Base-by-base conservation (phyloP, 2,113 vertebrate genomes). In the Atrichornis clamosus region DNA sequence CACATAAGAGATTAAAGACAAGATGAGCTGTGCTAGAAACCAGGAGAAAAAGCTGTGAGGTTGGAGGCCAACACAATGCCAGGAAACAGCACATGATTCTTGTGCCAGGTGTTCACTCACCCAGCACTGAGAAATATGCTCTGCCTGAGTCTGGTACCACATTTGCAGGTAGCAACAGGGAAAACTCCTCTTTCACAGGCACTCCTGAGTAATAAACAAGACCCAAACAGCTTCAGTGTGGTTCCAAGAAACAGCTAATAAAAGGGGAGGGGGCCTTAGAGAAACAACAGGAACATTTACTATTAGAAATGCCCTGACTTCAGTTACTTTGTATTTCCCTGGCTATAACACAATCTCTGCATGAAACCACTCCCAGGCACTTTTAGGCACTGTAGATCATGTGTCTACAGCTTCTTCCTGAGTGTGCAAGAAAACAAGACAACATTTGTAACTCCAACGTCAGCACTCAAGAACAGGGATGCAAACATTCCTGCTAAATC, bases 111-210 rank as follows among this genome's bases (percentile, higher is more conserved):
- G 44, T 56, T 72, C 41, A 91, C 97, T 98, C 73, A 98, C 98
- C 98, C 53, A 98, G 44, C 58, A 98, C 94, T 39, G 96, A 98
- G 76, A 98, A 79, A 58, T 95, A 97, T 2, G 98, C 98, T 90
- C 96, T 92, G 80, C 95, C 94, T 26, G 98, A 98, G 4, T 96
- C 97, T 86, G 89, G 47, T 19, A 98, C 95, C 21, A 98, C 87
- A 42, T 97, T 91, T 60, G 64, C 23, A 13, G 98, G 98, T 17
- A 98, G 41, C n/a, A 87, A 47, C 21, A 98, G 67, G 46, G 80
- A 77, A 86, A 98, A 50, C 20, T 78, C 7, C 53, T 97, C 90
- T 58, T 96, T 73, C 14, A 70, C 15, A 46, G 63, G 41, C 2
- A 2, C 33, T 84, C 73, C 98, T 98, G 81, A 80, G 70, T 64